phyloP scores from a whole-genome alignment of 2,113 vertebrate genomes.

The Progne subis region DNA sequence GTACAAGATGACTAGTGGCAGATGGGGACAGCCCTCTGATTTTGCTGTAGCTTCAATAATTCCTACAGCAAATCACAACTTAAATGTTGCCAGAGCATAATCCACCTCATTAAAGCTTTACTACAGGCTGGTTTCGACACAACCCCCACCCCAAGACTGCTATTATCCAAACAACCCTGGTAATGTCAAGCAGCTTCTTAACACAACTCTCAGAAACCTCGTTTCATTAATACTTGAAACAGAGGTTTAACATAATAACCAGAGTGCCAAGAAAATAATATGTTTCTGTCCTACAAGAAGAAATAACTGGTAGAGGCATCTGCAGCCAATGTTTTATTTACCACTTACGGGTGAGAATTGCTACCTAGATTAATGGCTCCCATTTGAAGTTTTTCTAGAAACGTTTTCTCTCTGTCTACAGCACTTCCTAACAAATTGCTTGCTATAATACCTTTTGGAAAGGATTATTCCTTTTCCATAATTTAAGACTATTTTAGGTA shows the following conservation, averaged over 20 bases:
- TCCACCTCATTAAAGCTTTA: conserved; percentile 8
- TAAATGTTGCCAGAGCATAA: background rate
- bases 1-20: background rate
- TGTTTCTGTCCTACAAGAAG: background rate
- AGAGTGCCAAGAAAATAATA: background rate
- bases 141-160: background rate
- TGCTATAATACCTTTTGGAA: background rate
- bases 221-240: background rate
- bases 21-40: background rate
- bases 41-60: background rate
- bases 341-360: background rate
- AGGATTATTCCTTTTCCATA: background rate
- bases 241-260: background rate
- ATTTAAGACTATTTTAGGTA: background rate
- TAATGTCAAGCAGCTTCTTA: background rate
- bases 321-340: background rate
- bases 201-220: background rate
- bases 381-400: background rate
- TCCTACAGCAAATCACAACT: background rate
- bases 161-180: background rate
- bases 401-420: background rate
- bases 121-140: background rate
- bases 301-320: background rate
- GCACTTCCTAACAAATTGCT: background rate
- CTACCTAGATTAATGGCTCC: background rate